These are phyloP conservation scores for Heliothis virescens DNA, from an alignment of 1,140 invertebrate species.

Conservation along the genomic window DNA sequence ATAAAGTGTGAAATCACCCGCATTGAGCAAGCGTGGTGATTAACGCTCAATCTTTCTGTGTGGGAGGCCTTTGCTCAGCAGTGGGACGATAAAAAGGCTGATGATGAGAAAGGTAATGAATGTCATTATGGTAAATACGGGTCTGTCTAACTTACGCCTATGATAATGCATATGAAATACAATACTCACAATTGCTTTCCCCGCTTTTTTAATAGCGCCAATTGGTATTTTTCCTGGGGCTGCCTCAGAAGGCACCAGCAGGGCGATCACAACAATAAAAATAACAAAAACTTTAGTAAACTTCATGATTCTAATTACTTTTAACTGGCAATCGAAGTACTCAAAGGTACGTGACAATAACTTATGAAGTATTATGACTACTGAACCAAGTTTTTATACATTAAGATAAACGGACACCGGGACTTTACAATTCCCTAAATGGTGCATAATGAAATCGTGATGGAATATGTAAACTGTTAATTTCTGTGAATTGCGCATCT, in stretches of 20 bases:
- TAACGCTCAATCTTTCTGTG: too few species aligned
- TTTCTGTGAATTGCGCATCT: constrained; percentile 26
- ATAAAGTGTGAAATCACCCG: too few species aligned
- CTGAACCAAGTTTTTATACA: constrained; percentile 54
- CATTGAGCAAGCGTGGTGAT: too few species aligned
- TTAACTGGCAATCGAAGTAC: too few species aligned
- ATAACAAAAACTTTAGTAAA: constrained; percentile 42
- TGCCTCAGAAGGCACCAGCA: constrained; percentile 26
- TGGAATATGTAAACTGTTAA: background rate
- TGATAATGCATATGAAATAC: too few species aligned
- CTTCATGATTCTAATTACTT: constrained; percentile 44
- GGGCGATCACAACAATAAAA: constrained; percentile 31
- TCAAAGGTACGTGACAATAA: background rate
- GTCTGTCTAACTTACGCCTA: too few species aligned
- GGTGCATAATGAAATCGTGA: constrained; percentile 7
- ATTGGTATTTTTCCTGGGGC: constrained; percentile 42
- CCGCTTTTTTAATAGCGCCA: constrained; percentile 46
- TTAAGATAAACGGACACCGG: constrained; percentile 7
- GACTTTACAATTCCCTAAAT: constrained; percentile 27
- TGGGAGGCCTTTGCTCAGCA: too few species aligned
- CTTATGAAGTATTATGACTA: constrained; percentile 39
- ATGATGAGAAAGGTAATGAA: too few species aligned
- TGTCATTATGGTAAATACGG: too few species aligned
- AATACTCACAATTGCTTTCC: constrained; percentile 51
- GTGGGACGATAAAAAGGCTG: too few species aligned